Percentiles rank a stretch among this genome's conserved stretches.
Conservation (phyloP, 2,888 invertebrate genomes). For the Tachystola acroxantha region DNA sequence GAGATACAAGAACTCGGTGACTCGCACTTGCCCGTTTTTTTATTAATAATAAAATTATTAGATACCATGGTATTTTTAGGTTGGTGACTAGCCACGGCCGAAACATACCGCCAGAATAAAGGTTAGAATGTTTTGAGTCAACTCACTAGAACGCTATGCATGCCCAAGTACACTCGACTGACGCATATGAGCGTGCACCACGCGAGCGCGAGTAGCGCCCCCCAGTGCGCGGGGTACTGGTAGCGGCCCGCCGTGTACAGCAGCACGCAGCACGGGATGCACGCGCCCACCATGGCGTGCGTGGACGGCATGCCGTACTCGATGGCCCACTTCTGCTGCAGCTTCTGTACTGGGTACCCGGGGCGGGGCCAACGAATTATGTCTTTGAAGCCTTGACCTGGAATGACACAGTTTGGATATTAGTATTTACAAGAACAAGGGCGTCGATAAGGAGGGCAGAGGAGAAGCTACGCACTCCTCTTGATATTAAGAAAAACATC, state of each 20-base stretch:
- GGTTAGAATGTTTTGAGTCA: too few relatives aligned
- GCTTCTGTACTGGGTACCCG: constrained; percentile 87
- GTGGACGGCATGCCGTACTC: constrained; percentile 98
- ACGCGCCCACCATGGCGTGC: constrained; percentile 94
- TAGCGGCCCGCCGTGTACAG: constrained; percentile 83
- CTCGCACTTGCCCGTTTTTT: too few relatives aligned
- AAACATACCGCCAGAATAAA: too few relatives aligned
- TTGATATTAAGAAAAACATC: too few relatives aligned
- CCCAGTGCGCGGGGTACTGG: constrained; percentile 81
- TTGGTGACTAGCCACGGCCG: too few relatives aligned
- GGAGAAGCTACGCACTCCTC: too few relatives aligned
- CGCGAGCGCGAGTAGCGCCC: constrained; percentile 75
- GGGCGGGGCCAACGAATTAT: constrained; percentile 92
- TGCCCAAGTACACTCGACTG: constrained; percentile 93
- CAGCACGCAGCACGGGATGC: constrained; percentile 91
- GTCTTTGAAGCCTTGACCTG: constrained; percentile 93
- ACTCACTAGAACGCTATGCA: constrained; percentile 93
- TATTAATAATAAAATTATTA: too few relatives aligned
- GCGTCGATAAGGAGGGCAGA: too few relatives aligned
- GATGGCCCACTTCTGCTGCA: constrained; percentile 92
- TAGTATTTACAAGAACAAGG: too few relatives aligned
- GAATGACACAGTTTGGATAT: constrained; percentile 20
- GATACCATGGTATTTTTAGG: too few relatives aligned
- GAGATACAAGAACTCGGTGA: too few relatives aligned
- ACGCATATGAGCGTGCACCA: constrained; percentile 89